Conservation (phyloP, 2,113 vertebrate species). For the Phodopus roborovskii region DNA sequence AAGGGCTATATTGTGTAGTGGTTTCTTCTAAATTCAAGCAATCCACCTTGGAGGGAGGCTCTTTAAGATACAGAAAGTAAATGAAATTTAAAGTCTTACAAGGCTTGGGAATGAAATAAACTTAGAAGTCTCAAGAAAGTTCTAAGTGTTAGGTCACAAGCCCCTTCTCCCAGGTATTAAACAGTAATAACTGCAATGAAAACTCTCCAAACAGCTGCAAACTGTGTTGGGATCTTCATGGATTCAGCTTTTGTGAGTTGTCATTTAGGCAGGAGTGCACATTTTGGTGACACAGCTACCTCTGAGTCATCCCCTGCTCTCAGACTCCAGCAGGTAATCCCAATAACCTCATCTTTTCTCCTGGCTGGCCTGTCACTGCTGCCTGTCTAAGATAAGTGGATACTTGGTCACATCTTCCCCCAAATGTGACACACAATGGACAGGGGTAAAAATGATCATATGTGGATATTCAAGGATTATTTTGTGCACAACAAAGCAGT, state of each 20-base stretch:
- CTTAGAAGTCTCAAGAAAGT: neutral
- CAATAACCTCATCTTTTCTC: neutral
- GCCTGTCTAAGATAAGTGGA: neutral
- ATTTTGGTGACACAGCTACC: neutral
- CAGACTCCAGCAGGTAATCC: neutral
- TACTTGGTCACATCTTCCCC: neutral
- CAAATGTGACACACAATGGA: neutral
- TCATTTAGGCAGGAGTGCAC: neutral
- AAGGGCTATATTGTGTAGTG: neutral
- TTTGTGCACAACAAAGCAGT: neutral
- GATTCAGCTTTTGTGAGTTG: neutral
- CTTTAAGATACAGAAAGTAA: neutral
- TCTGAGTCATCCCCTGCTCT: neutral
- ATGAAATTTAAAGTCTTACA: neutral
- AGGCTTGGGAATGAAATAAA: neutral
- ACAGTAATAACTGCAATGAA: neutral
- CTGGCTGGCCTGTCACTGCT: neutral
- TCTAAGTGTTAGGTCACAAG: neutral
- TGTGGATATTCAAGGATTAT: neutral
- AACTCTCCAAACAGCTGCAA: neutral
- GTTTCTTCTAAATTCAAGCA: neutral
- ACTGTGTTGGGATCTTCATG: neutral
- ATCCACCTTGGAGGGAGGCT: neutral
- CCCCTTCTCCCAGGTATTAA: neutral
- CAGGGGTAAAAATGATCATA: neutral